phyloP scores from a whole-genome alignment of 2,797 vertebrate genomes.

The Sebastes baramenuke region DNA sequence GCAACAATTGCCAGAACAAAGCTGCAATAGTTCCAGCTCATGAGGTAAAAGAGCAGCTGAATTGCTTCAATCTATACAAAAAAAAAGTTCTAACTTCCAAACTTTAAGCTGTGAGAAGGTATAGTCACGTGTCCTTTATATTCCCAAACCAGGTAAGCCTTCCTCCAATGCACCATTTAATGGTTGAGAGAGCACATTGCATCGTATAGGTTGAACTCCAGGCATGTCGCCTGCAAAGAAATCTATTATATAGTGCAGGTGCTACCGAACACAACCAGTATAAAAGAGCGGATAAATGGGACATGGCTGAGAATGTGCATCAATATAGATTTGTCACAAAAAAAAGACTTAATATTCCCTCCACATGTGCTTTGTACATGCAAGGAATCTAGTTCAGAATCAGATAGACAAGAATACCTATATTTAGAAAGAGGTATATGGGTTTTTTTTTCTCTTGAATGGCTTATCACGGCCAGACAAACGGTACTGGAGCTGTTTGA shows the following conservation, averaged over 20 bases:
- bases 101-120: conserved; percentile 50
- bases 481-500: conserved; percentile 41
- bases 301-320: conserved; percentile 27
- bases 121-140: conserved; percentile 55
- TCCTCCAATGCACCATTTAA: conserved; percentile 66
- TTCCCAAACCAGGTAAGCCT: conserved; percentile 50
- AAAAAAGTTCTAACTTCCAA: conserved; percentile 52
- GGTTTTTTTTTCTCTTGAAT: conserved; percentile 14
- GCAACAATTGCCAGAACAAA: conserved; percentile 66
- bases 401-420: conserved; percentile 24
- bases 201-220: conserved; percentile 61
- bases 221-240: conserved; percentile 64
- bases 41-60: conserved; percentile 65
- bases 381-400: conserved; percentile 1
- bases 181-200: conserved; percentile 73
- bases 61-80: conserved; percentile 72
- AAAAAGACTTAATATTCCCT: neutral
- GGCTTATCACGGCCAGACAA: conserved; percentile 43
- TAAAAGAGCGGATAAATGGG: conserved; percentile 37
- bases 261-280: conserved; percentile 36
- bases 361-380: conserved; percentile 7
- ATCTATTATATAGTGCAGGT: conserved; percentile 65
- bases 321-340: conserved; percentile 29
- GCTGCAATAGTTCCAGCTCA: conserved; percentile 53
- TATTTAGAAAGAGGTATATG: conserved; percentile 3